phyloP scores from a whole-genome alignment of 2,797 vertebrate genomes.

The Todus mexicanus region DNA sequence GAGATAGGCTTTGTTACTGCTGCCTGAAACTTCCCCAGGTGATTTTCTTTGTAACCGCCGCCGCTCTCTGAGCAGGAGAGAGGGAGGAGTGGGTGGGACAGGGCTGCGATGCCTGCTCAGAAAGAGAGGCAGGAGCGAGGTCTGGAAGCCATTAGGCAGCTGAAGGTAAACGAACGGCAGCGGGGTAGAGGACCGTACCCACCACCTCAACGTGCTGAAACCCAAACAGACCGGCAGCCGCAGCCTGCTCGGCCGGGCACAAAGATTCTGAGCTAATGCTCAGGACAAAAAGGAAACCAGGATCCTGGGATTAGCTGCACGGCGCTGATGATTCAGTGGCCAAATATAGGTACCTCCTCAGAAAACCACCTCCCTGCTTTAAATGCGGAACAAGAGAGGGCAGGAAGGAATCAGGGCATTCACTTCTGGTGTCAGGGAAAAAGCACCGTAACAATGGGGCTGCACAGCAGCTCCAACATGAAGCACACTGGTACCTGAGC shows the following conservation, averaged over 20 bases:
- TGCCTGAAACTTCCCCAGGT: constrained; percentile 69
- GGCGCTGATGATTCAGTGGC: background rate
- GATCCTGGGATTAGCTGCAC: background rate
- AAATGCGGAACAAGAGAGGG: background rate
- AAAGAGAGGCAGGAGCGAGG: background rate
- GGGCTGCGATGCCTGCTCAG: background rate
- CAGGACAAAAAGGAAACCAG: background rate
- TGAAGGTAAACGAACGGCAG: background rate
- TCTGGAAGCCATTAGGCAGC: background rate
- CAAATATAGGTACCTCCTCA: background rate
- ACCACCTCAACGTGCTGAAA: background rate
- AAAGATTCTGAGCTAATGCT: background rate
- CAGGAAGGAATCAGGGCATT: background rate
- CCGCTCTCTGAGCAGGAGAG: background rate
- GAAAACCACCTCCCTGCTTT: background rate
- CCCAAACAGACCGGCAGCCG: background rate
- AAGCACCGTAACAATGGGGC: background rate
- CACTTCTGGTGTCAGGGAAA: background rate
- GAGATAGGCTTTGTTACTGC: constrained; percentile 60
- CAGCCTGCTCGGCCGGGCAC: background rate
- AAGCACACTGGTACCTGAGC: background rate
- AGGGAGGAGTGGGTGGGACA: background rate
- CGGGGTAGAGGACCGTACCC: background rate
- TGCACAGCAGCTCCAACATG: background rate
- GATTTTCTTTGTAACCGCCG: constrained; percentile 41